Conservation (phyloP, 2,797 vertebrate genomes). For the Sebastes glaucus region DNA sequence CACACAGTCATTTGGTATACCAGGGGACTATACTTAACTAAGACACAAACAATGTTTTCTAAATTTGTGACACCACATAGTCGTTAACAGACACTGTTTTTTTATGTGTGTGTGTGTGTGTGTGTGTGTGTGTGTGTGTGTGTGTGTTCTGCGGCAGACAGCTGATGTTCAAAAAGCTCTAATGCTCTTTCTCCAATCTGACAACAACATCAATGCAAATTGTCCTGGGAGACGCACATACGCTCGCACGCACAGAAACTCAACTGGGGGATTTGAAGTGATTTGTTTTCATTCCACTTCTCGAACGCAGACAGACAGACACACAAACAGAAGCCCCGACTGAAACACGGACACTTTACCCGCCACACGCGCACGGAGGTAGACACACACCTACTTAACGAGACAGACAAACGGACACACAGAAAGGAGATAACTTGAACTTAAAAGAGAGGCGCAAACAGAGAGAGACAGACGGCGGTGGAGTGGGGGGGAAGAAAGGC, state of each 20-base stretch:
- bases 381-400: constrained; percentile 13
- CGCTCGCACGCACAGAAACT: not conserved
- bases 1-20: constrained; percentile 11
- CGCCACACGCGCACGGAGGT: not conserved
- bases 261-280: constrained; percentile 51
- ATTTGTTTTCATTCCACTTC: constrained; percentile 58
- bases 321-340: constrained; percentile 21
- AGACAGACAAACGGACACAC: constrained; percentile 29
- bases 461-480: not conserved
- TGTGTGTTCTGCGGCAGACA: constrained; percentile 26
- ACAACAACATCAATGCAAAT: constrained; percentile 64
- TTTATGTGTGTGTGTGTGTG: not conserved
- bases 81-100: constrained; percentile 33
- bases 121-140: not conserved
- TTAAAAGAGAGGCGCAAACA: constrained; percentile 43
- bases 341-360: constrained; percentile 14
- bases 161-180: constrained; percentile 60
- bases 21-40: constrained; percentile 35
- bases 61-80: constrained; percentile 41
- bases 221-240: constrained; percentile 46
- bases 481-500: not conserved
- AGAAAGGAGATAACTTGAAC: constrained; percentile 41
- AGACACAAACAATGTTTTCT: constrained; percentile 57
- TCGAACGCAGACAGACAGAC: constrained; percentile 31
- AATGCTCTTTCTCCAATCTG: constrained; percentile 54